phyloP scores from a whole-genome alignment of 2,888 invertebrate species.

The Leptura quadrifasciata region DNA sequence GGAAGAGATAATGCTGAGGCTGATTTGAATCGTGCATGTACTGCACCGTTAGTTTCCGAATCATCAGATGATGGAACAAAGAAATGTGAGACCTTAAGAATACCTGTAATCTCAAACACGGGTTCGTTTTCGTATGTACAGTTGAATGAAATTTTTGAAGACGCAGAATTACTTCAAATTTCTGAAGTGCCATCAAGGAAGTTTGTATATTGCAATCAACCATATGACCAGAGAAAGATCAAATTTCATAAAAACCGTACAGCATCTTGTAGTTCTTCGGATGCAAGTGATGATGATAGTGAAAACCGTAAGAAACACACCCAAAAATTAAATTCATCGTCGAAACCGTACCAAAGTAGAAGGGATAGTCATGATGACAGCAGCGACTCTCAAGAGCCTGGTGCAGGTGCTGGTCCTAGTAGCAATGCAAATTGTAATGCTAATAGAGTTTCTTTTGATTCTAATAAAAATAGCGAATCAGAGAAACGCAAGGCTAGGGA shows the following conservation, averaged over 20 bases:
- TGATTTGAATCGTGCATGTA: neutral
- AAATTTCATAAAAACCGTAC: slow-evolving; percentile 84
- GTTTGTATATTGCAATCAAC: slow-evolving; percentile 67
- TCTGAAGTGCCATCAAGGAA: slow-evolving; percentile 62
- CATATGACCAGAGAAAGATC: slow-evolving; percentile 78
- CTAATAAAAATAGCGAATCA: slow-evolving; percentile 26
- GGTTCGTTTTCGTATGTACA: slow-evolving; percentile 70
- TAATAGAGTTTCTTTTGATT: slow-evolving; percentile 17
- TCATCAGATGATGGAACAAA: neutral
- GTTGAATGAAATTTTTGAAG: slow-evolving; percentile 83
- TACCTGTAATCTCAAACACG: slow-evolving; percentile 3
- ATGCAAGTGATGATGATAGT: slow-evolving; percentile 92
- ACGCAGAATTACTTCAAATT: slow-evolving; percentile 67
- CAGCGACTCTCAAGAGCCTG: slow-evolving; percentile 80
- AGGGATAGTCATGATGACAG: slow-evolving; percentile 91
- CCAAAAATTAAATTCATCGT: slow-evolving; percentile 79
- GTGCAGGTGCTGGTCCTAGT: slow-evolving; percentile 47
- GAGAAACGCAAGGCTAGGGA: slow-evolving; percentile 18
- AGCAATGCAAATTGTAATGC: slow-evolving; percentile 12
- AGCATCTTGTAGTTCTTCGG: slow-evolving; percentile 96
- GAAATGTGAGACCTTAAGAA: slow-evolving; percentile 7
- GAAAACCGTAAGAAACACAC: slow-evolving; percentile 88
- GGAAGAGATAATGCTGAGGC: neutral
- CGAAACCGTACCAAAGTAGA: slow-evolving; percentile 72
- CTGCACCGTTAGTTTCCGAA: neutral